A percentile compares a stretch with the other conserved stretches of the same genome.
Conservation (phyloP, 2,888 invertebrate genomes). For the Drosophila borborema region DNA sequence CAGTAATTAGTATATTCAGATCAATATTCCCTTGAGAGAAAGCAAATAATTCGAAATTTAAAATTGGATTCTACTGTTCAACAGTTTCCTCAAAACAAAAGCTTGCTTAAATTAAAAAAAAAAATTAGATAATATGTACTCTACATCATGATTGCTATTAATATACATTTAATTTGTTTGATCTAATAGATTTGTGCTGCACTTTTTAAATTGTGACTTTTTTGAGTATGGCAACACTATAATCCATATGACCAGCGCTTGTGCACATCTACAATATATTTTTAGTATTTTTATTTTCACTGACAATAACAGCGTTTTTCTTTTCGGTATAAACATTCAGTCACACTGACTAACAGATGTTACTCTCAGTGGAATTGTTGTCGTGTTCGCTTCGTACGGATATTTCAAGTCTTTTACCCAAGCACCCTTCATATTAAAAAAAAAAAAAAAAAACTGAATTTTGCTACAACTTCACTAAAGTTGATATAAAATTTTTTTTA, state of each 20-base stretch:
- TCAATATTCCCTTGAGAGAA: conserved; percentile 2
- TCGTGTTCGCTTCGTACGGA: conserved; percentile 54
- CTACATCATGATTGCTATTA: background rate
- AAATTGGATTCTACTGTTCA: background rate
- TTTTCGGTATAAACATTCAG: conserved; percentile 4
- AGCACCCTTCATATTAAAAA: conserved; percentile 12
- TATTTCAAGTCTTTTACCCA: conserved; percentile 26
- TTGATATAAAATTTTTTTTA: conserved; percentile 11
- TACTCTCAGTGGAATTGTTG: conserved; percentile 60
- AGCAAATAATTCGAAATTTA: background rate
- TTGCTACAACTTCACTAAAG: conserved; percentile 25
- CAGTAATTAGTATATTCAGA: background rate
- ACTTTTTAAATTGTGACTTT: background rate
- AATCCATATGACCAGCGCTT: conserved; percentile 22
- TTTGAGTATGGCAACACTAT: conserved; percentile 6
- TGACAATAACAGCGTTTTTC: background rate
- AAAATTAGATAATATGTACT: background rate
- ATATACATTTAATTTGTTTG: background rate
- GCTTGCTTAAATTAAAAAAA: background rate
- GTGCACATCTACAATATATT: background rate
- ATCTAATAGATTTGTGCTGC: background rate
- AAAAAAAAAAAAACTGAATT: conserved; percentile 20
- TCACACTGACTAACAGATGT: conserved; percentile 47
- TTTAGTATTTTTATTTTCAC: conserved; percentile 28
- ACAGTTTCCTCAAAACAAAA: too few relatives aligned